phyloP scores from a whole-genome alignment of 2,888 invertebrate genomes.

The Lasioglossum pauxillum region DNA sequence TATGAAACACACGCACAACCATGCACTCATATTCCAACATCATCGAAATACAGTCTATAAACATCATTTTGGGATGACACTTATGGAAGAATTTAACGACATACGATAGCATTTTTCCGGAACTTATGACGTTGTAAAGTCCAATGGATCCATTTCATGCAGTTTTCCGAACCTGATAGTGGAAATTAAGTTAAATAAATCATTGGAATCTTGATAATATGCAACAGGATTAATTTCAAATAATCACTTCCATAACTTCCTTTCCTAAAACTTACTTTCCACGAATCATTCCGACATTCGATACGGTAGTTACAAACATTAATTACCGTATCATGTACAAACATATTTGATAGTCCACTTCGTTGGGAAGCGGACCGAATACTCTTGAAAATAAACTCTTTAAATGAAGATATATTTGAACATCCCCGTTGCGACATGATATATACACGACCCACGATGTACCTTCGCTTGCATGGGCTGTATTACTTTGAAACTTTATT shows the following conservation, averaged over 20 bases:
- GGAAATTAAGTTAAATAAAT: not conserved
- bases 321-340: not conserved
- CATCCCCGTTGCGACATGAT: not conserved
- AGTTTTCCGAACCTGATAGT: not conserved
- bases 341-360: not conserved
- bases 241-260: not conserved
- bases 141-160: not conserved
- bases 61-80: not conserved
- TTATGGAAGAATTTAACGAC: not conserved
- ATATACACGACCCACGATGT: not conserved
- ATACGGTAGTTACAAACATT: not conserved
- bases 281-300: not conserved
- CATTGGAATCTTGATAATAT: not conserved
- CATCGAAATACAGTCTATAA: not conserved
- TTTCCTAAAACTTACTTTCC: not conserved
- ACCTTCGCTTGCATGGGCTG: not conserved
- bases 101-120: not conserved
- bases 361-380: not conserved
- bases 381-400: not conserved
- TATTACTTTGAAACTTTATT: constrained; percentile 5
- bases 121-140: not conserved
- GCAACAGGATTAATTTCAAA: not conserved
- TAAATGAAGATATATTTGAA: constrained; percentile 6
- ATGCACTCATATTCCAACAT: not conserved
- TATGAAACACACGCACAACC: not conserved